These are phyloP conservation scores for Poliocrania exsul DNA, from an alignment of 2,797 vertebrate species.

Conservation along the genomic window DNA sequence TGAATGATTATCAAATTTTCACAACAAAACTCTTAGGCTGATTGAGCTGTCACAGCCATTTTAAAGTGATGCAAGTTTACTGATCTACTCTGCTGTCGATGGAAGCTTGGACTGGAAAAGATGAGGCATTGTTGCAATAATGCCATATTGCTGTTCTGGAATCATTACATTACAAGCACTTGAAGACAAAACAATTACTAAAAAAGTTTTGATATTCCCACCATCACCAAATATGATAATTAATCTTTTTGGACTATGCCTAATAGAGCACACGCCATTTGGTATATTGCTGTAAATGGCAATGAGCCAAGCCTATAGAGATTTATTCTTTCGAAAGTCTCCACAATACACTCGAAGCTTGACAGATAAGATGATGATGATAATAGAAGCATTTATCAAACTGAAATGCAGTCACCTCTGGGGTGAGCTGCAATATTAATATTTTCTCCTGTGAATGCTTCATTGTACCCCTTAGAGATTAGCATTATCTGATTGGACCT, in stretches of 20 bases:
- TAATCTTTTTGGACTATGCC: not conserved
- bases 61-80: not conserved
- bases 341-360: not conserved
- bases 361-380: not conserved
- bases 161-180: accelerated
- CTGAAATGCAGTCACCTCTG: conserved; percentile 15
- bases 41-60: not conserved
- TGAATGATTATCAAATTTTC: not conserved
- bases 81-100: not conserved
- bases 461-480: not conserved
- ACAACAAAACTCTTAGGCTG: not conserved
- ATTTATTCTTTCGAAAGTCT: not conserved
- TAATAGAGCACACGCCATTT: not conserved
- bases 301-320: not conserved
- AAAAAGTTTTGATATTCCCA: not conserved
- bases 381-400: conserved; percentile 19
- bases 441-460: not conserved
- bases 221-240: not conserved
- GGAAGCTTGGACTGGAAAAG: not conserved
- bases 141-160: not conserved
- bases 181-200: not conserved
- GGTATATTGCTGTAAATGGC: not conserved
- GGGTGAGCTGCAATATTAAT: not conserved
- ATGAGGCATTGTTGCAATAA: not conserved
- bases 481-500: not conserved